Evolutionary conservation across 2,888 invertebrate species (phyloP).

Genomic region (Blastobasis adustella): DNA sequence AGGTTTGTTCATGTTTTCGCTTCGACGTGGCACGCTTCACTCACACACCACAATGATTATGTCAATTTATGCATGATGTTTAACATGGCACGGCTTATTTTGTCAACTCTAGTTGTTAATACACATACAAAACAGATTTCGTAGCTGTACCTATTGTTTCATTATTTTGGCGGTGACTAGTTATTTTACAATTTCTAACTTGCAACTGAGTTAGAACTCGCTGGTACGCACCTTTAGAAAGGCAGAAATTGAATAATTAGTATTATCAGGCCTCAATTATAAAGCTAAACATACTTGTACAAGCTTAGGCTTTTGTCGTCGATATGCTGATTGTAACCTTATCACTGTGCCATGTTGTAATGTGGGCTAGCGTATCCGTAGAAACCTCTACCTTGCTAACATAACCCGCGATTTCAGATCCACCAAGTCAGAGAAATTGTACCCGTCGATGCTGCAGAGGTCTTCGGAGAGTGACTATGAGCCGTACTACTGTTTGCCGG

Average conservation of each 20-base stretch:
- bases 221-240: too few species aligned
- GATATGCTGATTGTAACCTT: constrained; percentile 28
- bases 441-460: constrained; percentile 91
- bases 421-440: constrained; percentile 95
- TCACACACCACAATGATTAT: constrained; percentile 18
- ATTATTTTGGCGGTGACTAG: too few species aligned
- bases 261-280: neutral
- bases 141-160: too few species aligned
- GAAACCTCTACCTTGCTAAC: neutral
- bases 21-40: constrained; percentile 66
- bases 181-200: too few species aligned
- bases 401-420: constrained; percentile 77
- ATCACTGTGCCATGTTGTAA: constrained; percentile 28
- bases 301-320: constrained; percentile 35
- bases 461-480: constrained; percentile 89
- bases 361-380: constrained; percentile 16
- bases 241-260: too few species aligned
- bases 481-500: constrained; percentile 89
- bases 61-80: constrained; percentile 50
- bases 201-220: too few species aligned
- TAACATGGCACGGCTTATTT: constrained; percentile 59
- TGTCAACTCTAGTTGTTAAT: neutral
- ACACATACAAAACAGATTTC: too few species aligned
- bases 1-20: constrained; percentile 53
- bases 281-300: neutral